phyloP scores from a whole-genome alignment of 2,113 vertebrate species.

The Athene noctua region DNA sequence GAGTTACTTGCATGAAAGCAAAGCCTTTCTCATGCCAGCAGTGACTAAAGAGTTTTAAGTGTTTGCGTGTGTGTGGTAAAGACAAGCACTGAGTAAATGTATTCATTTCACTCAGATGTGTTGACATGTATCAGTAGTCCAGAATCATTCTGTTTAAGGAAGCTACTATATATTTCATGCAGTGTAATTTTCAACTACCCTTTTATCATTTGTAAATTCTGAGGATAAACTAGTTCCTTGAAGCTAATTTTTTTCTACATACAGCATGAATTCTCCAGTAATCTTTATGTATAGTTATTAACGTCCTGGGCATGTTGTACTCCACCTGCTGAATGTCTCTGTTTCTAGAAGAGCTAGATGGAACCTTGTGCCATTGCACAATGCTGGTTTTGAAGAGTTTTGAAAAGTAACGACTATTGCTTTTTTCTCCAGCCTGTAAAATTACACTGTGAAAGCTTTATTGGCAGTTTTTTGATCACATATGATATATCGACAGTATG shows the following conservation, averaged over 20 bases:
- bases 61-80: not conserved
- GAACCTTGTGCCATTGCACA: not conserved
- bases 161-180: not conserved
- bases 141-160: not conserved
- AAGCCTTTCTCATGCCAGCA: not conserved
- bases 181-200: not conserved
- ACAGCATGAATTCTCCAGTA: not conserved
- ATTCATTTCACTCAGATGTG: not conserved
- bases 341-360: not conserved
- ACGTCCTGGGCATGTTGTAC: not conserved
- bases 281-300: not conserved
- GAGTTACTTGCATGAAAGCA: not conserved
- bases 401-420: not conserved
- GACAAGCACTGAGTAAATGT: not conserved
- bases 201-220: not conserved
- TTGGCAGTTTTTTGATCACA: not conserved
- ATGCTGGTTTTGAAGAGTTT: not conserved
- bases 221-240: not conserved
- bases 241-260: not conserved
- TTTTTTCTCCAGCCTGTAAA: not conserved
- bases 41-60: not conserved
- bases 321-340: not conserved
- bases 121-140: not conserved
- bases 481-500: not conserved
- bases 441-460: slow-evolving; percentile 14